Evolutionary conservation across 1,140 invertebrate genomes (phyloP).

Genomic region (Callitettix versicolor): DNA sequence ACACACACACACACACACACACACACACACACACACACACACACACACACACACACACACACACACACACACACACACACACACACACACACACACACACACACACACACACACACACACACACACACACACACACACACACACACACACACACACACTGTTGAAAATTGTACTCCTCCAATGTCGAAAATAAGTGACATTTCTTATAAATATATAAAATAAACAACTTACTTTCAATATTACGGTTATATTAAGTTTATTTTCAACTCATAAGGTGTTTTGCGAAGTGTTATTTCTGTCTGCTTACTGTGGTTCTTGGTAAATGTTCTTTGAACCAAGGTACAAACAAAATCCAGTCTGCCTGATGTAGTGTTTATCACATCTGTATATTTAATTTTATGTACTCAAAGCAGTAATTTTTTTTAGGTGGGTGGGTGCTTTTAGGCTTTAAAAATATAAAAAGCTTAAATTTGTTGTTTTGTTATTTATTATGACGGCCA

Average conservation of each 20-base stretch:
- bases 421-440: no score
- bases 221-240: neutral
- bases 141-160: neutral
- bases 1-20: no score
- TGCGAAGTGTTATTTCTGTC: neutral
- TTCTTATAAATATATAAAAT: neutral
- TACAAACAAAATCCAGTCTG: no score
- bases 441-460: no score
- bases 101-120: neutral
- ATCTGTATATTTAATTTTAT: no score
- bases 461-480: no score
- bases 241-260: neutral
- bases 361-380: no score
- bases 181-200: neutral
- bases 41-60: slow-evolving; percentile 2
- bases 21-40: neutral
- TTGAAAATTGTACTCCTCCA: neutral
- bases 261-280: neutral
- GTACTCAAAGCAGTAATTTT: no score
- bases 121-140: slow-evolving; percentile 7
- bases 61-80: neutral
- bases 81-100: neutral
- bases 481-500: no score
- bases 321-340: no score
- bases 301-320: neutral